Conservation (phyloP, 2,797 vertebrate species). For the Delichon dasypus region DNA sequence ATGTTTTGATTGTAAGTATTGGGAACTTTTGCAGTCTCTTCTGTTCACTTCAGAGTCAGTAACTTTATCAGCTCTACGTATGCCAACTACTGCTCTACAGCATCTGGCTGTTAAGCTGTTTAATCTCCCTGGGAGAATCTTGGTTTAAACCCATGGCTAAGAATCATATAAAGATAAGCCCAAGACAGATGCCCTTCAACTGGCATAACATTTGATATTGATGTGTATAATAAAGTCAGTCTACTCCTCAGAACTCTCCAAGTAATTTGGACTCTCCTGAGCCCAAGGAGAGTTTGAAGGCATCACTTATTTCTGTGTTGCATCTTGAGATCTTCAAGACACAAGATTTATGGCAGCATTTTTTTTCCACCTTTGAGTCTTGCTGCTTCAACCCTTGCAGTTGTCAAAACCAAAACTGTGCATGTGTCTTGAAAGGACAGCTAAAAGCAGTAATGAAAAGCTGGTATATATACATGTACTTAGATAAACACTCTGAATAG, state of each 20-base stretch:
- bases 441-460: not conserved
- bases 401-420: not conserved
- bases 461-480: not conserved
- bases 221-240: not conserved
- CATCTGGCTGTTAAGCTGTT: constrained; percentile 72
- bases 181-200: constrained; percentile 59
- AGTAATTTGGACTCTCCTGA: not conserved
- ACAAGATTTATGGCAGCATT: not conserved
- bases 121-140: constrained; percentile 57
- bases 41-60: constrained; percentile 54
- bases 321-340: not conserved
- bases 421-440: not conserved
- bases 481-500: not conserved
- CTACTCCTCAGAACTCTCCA: not conserved
- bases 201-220: not conserved
- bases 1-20: constrained; percentile 17
- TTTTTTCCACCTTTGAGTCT: not conserved
- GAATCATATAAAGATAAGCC: constrained; percentile 50
- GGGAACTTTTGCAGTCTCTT: constrained; percentile 31
- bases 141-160: constrained; percentile 61
- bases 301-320: not conserved
- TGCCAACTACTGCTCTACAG: constrained; percentile 46
- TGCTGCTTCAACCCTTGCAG: not conserved
- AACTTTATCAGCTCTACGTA: constrained; percentile 47
- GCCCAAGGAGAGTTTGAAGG: not conserved